Evolutionary conservation across 2,888 invertebrate genomes (phyloP), one percentile per base, ranked within the genome.

Genomic region (Cremastinae sp.): DNA sequence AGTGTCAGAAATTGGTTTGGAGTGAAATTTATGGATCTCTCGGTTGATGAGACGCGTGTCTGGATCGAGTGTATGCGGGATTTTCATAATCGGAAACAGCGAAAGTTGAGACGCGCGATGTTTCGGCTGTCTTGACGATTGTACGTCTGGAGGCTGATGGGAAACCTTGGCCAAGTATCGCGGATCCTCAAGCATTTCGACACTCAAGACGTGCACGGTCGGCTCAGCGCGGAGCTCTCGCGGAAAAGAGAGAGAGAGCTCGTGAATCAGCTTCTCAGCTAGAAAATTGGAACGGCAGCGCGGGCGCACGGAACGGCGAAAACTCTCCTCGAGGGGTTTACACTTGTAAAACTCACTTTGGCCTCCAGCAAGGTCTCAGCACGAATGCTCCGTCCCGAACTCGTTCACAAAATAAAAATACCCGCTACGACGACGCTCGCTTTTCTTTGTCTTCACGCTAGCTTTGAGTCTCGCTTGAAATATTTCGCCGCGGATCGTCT

Each of bases 221-320:
- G 51, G 9, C 49, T 45, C 1, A 62, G 9, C 28, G 20, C 47
- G 18, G 34, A n/a, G n/a, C n/a, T n/a, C 58, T 54, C 14, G 18
- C 12, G 12, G 18, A 43, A 12, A 28, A 51, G 49, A 18, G 28
- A 41, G 54, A 16, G 66, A 61, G 38, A 62, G 41, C 69, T 59
- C 59, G 64, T 47, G 62, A 72, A 62, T 72, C 62, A 69, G 58
- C 53, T 59, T 18, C 68, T 53, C 59, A 34, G 20, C 53, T 34
- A 68, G 38, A 56, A 76, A 76, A 73, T 69, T 76, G 76, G 72
- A 59, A 76, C 76, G 58, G 53, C 41, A 59, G 53, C 64, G 53
- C 22, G 47, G 56, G 5, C 28, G 28, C 28, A 5, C n/a, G 28
- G 28, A 2, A 2, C 2, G 28, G 28, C 5, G 5, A 5, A 28